Conservation (phyloP, 2,888 invertebrate genomes). For the Drosophila parthenogenetica region DNA sequence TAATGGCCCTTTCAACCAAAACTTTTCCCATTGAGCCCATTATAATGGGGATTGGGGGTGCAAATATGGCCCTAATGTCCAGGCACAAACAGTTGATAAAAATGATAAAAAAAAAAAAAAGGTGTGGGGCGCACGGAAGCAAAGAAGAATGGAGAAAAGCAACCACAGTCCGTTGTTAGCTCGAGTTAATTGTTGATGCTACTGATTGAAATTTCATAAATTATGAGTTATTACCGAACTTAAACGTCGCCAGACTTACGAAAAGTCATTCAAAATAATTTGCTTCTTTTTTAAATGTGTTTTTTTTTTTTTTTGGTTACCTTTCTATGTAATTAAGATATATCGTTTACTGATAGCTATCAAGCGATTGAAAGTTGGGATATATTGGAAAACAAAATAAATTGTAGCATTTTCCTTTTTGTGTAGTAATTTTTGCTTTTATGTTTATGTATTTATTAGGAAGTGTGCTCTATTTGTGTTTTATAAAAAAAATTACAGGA, state of each 20-base stretch:
- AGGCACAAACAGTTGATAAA: constrained; percentile 18
- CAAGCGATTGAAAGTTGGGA: too few relatives aligned
- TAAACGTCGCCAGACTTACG: background rate
- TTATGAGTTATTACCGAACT: constrained; percentile 15
- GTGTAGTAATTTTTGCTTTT: too few relatives aligned
- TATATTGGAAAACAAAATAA: too few relatives aligned
- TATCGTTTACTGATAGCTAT: background rate
- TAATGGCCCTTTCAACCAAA: constrained; percentile 54
- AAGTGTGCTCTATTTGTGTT: too few relatives aligned
- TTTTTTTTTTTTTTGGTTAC: background rate
- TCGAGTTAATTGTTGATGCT: constrained; percentile 21
- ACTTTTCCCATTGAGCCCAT: constrained; percentile 50
- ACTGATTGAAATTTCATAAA: constrained; percentile 13
- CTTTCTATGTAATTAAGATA: background rate
- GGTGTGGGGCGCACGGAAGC: background rate
- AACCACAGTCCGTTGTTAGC: constrained; percentile 4
- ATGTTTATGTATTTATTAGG: too few relatives aligned
- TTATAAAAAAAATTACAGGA: too few relatives aligned
- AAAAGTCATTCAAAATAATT: constrained; percentile 8
- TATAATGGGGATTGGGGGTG: constrained; percentile 24
- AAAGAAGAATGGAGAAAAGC: background rate
- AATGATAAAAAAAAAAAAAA: constrained; percentile 6
- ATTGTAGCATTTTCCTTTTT: too few relatives aligned
- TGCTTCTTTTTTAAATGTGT: background rate
- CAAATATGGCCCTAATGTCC: constrained; percentile 19